Conservation (phyloP, 1,140 invertebrate genomes). For the Drosophila trapezifrons region DNA sequence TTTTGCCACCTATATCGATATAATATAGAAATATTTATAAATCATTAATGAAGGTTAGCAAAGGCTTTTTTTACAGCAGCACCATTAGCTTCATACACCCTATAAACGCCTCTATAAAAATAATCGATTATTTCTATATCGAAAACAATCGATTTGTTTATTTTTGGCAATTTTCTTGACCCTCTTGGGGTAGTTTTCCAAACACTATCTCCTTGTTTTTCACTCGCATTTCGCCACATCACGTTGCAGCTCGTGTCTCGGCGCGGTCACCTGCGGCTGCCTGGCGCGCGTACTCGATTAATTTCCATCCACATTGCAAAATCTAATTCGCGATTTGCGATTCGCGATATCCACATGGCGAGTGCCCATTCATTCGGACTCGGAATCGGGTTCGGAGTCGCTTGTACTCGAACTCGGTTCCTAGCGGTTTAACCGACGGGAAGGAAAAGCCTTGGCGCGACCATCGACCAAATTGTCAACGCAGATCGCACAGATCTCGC, state of each 20-base stretch:
- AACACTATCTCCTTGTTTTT: not conserved
- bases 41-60: not conserved
- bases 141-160: not conserved
- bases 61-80: not conserved
- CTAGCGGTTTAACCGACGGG: conserved; percentile 57
- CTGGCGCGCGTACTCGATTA: conserved; percentile 62
- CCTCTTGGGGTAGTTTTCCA: not conserved
- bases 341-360: conserved; percentile 35
- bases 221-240: conserved; percentile 37
- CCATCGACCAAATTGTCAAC: conserved; percentile 52
- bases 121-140: not conserved
- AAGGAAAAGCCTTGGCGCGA: conserved; percentile 72
- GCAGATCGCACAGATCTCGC: not conserved
- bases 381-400: not conserved
- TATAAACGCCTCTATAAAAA: too few species aligned
- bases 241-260: conserved; percentile 60
- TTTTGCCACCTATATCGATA: too few species aligned
- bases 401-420: conserved; percentile 1
- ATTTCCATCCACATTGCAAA: conserved; percentile 54
- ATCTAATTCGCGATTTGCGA: conserved; percentile 26
- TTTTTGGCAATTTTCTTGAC: not conserved
- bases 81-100: too few species aligned
- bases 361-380: conserved; percentile 16
- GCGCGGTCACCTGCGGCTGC: conserved; percentile 66
- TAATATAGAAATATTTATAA: not conserved